phyloP scores from a whole-genome alignment of 2,797 vertebrate genomes.

The Gorsachius magnificus region DNA sequence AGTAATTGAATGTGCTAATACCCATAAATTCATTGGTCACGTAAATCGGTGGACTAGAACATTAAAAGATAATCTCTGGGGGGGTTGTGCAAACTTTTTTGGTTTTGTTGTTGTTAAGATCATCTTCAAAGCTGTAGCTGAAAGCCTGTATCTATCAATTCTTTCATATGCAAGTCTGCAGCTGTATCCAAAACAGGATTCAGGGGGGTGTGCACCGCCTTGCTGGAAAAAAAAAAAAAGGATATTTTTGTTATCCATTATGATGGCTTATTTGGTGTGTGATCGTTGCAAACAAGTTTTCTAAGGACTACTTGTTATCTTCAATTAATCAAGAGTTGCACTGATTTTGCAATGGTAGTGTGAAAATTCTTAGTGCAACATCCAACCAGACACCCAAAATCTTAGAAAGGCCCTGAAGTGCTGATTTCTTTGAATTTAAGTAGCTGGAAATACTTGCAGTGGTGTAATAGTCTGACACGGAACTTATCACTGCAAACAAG shows the following conservation, averaged over 20 bases:
- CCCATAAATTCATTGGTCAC: constrained; percentile 2
- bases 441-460: neutral
- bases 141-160: neutral
- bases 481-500: neutral
- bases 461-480: neutral
- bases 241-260: neutral
- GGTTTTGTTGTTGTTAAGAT: neutral
- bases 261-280: neutral
- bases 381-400: neutral
- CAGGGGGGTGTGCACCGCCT: neutral
- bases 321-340: neutral
- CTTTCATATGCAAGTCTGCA: neutral
- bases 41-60: constrained; percentile 1
- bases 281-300: neutral
- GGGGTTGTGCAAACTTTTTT: neutral
- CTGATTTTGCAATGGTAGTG: neutral
- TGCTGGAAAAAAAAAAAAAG: neutral
- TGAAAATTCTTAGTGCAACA: neutral
- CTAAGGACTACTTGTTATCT: neutral
- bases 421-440: neutral
- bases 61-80: constrained; percentile 8
- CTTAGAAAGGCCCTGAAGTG: neutral
- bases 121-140: neutral
- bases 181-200: neutral
- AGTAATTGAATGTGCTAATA: neutral